Evolutionary conservation across 2,113 vertebrate genomes (phyloP), one percentile per base, ranked within the genome.

Genomic region (Hemicordylus capensis): DNA sequence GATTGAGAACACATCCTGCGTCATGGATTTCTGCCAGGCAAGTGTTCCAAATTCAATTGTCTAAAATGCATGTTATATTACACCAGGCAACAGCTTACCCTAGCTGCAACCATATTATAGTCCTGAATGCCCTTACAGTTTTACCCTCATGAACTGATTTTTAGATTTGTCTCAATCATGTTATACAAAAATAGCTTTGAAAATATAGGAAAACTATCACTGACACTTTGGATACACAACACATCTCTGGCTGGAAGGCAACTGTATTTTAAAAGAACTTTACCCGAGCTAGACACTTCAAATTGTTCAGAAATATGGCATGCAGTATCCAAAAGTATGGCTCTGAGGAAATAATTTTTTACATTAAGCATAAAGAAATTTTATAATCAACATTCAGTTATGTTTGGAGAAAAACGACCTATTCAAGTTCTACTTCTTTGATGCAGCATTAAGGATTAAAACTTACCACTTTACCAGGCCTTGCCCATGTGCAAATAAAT

Each of bases 401-500:
- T 94, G 94, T 94, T 93, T 96, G 94, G 87, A 93, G 93, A 93
- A 93, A 94, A 94, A 89, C 96, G 95, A 94, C 92, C 96, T 96
- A 95, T 88, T 94, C 93, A 93, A 94, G 95, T 95, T 95, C 95
- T 94, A 91, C 90, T 87, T 94, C 94, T 92, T 94, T 94, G 96
- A 96, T 88, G 95, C 96, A 96, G 96, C 96, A 94, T 97, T 96
- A 97, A 97, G 97, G 97, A 64, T 97, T 97, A 94, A 97, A 97
- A 98, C 98, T 98, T 97, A 99, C 99, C 99, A 98, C 98, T 98
- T 99, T 99, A 93, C 99, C 99, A 89, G 99, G 99, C 97, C 99
- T 97, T 95, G 98, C 99, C 99, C 99, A 99, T 94, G 99, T 99
- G 98, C 99, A 99, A 98, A 99, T 97, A 97, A 99, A 99, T 93